Evolutionary conservation across 2,797 vertebrate species (phyloP), one percentile per base, ranked within the genome.

Genomic region (Pipistrellus pipistrellus): DNA sequence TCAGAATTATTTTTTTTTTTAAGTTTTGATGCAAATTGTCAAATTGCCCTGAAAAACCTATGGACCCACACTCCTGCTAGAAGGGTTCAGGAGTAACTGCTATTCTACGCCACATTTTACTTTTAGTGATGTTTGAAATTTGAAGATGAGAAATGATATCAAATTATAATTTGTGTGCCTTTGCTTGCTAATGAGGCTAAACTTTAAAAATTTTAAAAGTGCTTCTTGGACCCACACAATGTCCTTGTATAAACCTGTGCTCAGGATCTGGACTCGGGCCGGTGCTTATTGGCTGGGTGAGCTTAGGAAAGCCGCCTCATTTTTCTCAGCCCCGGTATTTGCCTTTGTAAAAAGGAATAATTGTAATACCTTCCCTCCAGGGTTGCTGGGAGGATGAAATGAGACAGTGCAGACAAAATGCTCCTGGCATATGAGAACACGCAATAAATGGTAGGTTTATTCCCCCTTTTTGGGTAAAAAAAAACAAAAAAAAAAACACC

Each of bases 1-100:
- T 93, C 76, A 69, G 75, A 93, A 48, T 55, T 51, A 44, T n/a
- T n/a, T 81, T 88, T 46, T 46, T 68, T 18, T 32, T 71, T 76
- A 51, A 80, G 12, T 78, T 92, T 35, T 66, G 72, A 76, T 68
- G 6, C 46, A 91, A 89, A 81, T 15, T 46, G 17, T 71, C 82
- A 69, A 41, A 41, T 20, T 90, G 46, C 62, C 90, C 27, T 64
- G 55, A 15, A n/a, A 84, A 93, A 88, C 15, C 4, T 46, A 30
- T 75, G 20, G 23, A 83, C 84, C n/a, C 46, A 53, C 21, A 35
- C 41, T 55, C 51, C 80, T n/a, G 41, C 59, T 6, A n/a, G 15
- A 20, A 44, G 4, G 30, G n/a, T 85, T 90, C 27, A 81, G 87
- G 41, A 89, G 20, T 48, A 59, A 30, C 25, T 46, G 57, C 21